These are phyloP conservation scores for Episyrphus balteatus DNA, from an alignment of 1,140 invertebrate genomes.

Conservation along the genomic window DNA sequence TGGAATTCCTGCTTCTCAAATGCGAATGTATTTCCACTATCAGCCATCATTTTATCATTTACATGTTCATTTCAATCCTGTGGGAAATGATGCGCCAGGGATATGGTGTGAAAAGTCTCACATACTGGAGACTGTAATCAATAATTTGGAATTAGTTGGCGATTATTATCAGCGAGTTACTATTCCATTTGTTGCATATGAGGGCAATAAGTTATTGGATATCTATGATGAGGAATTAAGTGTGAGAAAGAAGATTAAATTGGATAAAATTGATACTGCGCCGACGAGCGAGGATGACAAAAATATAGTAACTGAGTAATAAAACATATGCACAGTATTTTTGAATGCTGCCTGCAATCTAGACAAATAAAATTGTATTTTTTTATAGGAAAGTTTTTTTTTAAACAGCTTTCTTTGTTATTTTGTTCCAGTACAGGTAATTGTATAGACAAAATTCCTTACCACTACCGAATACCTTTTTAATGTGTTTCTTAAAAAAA, in stretches of 20 bases:
- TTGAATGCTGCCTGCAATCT: too few species aligned
- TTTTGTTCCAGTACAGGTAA: too few species aligned
- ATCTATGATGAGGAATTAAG: constrained; percentile 16
- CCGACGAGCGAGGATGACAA: too few species aligned
- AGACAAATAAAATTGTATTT: too few species aligned
- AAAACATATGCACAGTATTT: too few species aligned
- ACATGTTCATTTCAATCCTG: constrained; percentile 85
- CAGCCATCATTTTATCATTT: constrained; percentile 95
- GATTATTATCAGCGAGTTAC: constrained; percentile 78
- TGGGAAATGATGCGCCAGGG: constrained; percentile 71
- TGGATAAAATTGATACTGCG: too few species aligned
- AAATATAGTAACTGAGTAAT: too few species aligned
- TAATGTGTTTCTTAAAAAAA: too few species aligned
- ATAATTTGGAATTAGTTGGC: constrained; percentile 69
- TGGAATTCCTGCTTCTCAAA: constrained; percentile 52
- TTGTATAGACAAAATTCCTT: too few species aligned
- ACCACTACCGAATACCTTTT: too few species aligned
- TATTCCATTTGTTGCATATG: constrained; percentile 57
- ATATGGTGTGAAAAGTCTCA: constrained; percentile 74
- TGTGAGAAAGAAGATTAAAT: constrained; percentile 4
- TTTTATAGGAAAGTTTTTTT: too few species aligned
- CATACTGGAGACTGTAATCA: constrained; percentile 78
- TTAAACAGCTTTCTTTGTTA: too few species aligned
- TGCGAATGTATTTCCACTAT: constrained; percentile 88
- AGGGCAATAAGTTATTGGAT: constrained; percentile 39